Conservation (phyloP, 1,140 invertebrate species). For the Pantala flavescens region DNA sequence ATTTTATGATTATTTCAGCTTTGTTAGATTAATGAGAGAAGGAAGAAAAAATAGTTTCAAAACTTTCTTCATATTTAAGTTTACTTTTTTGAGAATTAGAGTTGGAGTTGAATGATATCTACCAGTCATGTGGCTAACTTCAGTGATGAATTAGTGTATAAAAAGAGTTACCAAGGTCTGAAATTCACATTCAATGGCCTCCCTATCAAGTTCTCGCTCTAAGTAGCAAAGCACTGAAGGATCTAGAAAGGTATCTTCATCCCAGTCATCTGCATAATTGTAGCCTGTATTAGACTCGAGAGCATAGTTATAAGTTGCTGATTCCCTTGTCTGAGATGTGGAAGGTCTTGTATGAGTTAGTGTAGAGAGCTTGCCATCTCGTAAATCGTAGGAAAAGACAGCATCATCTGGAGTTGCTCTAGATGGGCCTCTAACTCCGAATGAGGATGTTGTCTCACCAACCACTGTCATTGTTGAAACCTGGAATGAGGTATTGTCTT, state of each 20-base stretch:
- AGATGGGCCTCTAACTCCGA: background rate
- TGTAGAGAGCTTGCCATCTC: background rate
- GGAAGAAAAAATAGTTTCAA: no score
- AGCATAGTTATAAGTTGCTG: background rate
- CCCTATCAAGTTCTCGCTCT: conserved; percentile 50
- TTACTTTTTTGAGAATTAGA: no score
- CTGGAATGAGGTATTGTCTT: background rate
- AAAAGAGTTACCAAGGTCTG: conserved; percentile 42
- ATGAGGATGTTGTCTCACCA: background rate
- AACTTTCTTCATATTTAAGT: no score
- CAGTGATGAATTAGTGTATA: no score
- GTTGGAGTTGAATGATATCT: no score
- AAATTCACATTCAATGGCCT: conserved; percentile 57
- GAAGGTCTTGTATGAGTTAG: background rate
- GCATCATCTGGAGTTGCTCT: background rate
- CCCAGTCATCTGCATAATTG: background rate
- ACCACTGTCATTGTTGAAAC: background rate
- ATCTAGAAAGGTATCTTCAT: conserved; percentile 41
- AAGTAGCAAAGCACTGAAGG: conserved; percentile 51
- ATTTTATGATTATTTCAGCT: no score
- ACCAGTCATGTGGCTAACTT: no score
- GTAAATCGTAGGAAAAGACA: background rate
- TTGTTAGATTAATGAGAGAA: no score
- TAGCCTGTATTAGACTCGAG: background rate
- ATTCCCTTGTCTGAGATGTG: background rate